phyloP scores from a whole-genome alignment of 2,888 invertebrate species.

The Girardia tigrina region DNA sequence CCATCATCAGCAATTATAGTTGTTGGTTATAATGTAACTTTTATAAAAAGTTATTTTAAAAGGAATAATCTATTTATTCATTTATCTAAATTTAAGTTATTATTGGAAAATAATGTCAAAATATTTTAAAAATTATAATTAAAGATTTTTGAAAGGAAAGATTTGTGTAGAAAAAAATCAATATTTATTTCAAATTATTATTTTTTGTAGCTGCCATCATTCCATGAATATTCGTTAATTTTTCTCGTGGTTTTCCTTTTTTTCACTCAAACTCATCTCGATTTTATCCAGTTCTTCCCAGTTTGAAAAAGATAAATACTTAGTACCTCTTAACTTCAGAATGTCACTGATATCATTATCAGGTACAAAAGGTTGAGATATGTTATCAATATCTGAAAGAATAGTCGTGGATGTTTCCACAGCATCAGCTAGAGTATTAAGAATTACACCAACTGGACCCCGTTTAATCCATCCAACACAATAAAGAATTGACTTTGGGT shows the following conservation, averaged over 20 bases:
- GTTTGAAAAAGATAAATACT: conserved; percentile 62
- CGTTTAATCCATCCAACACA: conserved; percentile 83
- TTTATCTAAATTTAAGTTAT: no score
- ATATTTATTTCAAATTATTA: no score
- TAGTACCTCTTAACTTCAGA: conserved; percentile 53
- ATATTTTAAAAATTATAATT: no score
- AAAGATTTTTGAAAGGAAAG: no score
- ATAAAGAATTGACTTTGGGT: conserved; percentile 59
- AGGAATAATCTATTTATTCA: no score
- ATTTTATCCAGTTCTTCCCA: conserved; percentile 70
- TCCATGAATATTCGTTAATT: conserved; percentile 62
- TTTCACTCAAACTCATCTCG: conserved; percentile 61
- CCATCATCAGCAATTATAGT: no score
- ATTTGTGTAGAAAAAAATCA: no score
- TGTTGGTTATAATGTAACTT: no score
- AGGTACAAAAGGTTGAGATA: conserved; percentile 37
- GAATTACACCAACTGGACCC: conserved; percentile 78
- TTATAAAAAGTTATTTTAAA: no score
- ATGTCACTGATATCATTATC: conserved; percentile 57
- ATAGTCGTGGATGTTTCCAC: conserved; percentile 66
- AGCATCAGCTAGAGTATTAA: conserved; percentile 77
- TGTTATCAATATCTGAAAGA: conserved; percentile 55
- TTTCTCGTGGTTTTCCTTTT: conserved; percentile 71
- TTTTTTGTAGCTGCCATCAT: conserved; percentile 59
- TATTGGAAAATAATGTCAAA: no score